Conservation (phyloP, 2,797 vertebrate genomes). For the Spondyliosoma cantharus region DNA sequence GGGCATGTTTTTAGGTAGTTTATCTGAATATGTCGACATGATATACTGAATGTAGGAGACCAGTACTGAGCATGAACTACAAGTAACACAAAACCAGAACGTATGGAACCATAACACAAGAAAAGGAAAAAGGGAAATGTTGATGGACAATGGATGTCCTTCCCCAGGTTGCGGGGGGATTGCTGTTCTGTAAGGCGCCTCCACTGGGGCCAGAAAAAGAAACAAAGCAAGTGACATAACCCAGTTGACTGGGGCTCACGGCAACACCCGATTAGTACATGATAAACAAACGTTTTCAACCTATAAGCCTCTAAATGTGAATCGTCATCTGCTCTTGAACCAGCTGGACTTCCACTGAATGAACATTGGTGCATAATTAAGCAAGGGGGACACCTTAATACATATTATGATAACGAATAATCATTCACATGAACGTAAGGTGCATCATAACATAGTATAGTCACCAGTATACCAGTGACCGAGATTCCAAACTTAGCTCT, state of each 20-base stretch:
- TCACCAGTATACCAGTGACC: not conserved
- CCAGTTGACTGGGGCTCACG: not conserved
- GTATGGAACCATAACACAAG: not conserved
- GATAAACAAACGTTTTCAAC: not conserved
- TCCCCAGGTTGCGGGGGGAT: not conserved
- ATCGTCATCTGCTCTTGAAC: not conserved
- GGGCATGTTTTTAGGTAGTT: too few species aligned
- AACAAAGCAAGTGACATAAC: conserved; percentile 8
- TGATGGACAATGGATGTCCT: not conserved
- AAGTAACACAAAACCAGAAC: not conserved
- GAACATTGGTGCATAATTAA: not conserved
- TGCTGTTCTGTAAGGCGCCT: not conserved
- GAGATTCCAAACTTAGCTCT: not conserved
- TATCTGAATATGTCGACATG: too few species aligned
- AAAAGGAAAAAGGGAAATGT: not conserved
- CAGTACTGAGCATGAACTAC: not conserved
- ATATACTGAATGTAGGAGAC: not conserved
- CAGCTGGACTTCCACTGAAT: not conserved
- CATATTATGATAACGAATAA: not conserved
- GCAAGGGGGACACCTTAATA: not conserved
- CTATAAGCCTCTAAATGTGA: not conserved
- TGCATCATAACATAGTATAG: not conserved
- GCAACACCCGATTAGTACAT: not conserved
- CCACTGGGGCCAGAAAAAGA: not conserved
- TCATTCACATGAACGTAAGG: not conserved